Percentiles rank a stretch among this genome's conserved stretches.
These are phyloP conservation scores for Stichodactyla mertensii DNA, from an alignment of 64 coral and sea anemone species.

Conservation along the genomic window DNA sequence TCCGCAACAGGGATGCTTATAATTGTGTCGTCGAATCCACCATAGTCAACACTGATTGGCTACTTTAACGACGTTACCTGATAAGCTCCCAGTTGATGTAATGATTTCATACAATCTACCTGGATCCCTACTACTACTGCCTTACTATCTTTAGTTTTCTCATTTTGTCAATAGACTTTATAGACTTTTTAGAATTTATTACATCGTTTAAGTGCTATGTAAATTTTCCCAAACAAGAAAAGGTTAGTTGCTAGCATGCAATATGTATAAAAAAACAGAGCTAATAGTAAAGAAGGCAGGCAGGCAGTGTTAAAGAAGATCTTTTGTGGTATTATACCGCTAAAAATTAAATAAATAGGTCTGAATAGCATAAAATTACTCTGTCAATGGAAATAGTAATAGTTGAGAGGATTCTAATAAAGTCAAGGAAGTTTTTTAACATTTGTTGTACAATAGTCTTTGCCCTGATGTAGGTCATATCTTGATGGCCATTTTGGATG, in stretches of 20 bases:
- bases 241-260: not conserved
- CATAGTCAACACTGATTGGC: not conserved
- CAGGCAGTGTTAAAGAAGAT: not conserved
- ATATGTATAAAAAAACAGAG: not conserved
- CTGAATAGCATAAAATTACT: constrained; percentile 8
- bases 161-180: no score
- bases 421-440: not conserved
- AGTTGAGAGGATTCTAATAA: not conserved
- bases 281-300: not conserved
- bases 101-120: no score
- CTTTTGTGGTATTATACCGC: not conserved
- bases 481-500: no score
- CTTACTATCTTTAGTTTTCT: no score
- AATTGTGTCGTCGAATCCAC: not conserved
- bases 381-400: not conserved
- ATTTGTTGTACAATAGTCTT: not conserved
- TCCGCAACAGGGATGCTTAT: not conserved
- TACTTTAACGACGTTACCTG: no score
- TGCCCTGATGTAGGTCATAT: not conserved
- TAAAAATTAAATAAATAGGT: not conserved
- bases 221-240: not conserved
- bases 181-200: no score
- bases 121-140: no score
- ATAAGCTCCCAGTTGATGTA: no score
- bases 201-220: not conserved